Conservation (phyloP, 2,888 invertebrate species). For the Prosapia bicincta region DNA sequence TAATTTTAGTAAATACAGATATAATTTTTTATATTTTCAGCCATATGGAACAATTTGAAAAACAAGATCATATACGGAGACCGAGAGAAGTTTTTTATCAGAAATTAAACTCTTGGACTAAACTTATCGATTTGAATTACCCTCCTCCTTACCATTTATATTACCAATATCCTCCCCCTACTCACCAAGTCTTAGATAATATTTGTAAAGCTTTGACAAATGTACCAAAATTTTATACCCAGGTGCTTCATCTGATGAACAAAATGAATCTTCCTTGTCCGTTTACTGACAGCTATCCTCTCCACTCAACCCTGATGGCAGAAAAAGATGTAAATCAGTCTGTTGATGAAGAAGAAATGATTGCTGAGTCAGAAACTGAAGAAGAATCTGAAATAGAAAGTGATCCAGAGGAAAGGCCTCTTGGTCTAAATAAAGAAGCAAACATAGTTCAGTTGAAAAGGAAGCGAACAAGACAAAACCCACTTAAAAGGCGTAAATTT, state of each 20-base stretch:
- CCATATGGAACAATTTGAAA: background rate
- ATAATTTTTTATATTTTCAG: background rate
- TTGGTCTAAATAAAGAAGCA: constrained; percentile 34
- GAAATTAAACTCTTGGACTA: constrained; percentile 58
- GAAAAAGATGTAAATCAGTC: background rate
- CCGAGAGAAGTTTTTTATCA: constrained; percentile 49
- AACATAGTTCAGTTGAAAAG: constrained; percentile 47
- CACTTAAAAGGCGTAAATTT: constrained; percentile 55
- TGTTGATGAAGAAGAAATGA: constrained; percentile 38
- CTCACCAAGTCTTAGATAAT: constrained; percentile 66
- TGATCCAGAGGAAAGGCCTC: constrained; percentile 48
- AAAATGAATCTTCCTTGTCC: constrained; percentile 88
- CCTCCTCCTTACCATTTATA: constrained; percentile 71
- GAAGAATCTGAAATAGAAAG: constrained; percentile 66
- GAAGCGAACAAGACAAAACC: constrained; percentile 46
- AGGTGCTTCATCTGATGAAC: constrained; percentile 88
- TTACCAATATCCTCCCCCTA: constrained; percentile 79
- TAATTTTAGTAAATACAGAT: too few species aligned
- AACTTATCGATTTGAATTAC: constrained; percentile 62
- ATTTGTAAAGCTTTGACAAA: constrained; percentile 71
- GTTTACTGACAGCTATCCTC: constrained; percentile 55
- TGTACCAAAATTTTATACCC: constrained; percentile 77
- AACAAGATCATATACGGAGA: constrained; percentile 13
- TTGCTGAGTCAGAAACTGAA: constrained; percentile 35
- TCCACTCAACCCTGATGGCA: constrained; percentile 29